Evolutionary conservation across 2,113 vertebrate genomes (phyloP), one percentile per base, ranked within the genome.

Genomic region (Varanus salvator): DNA sequence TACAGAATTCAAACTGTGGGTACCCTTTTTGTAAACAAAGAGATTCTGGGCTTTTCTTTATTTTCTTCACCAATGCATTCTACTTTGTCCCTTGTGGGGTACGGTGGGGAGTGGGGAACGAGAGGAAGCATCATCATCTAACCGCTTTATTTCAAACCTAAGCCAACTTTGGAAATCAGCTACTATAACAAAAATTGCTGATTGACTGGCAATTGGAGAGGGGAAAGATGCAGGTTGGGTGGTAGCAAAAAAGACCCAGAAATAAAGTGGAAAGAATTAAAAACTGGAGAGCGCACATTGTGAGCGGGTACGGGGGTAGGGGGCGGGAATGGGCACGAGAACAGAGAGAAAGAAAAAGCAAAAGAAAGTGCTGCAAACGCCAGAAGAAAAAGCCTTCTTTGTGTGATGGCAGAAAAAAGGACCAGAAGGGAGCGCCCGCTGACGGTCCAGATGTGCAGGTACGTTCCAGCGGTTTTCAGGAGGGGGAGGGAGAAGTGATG

Each of bases 321-420:
- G 38, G 38, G 7, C 1, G 17, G 31, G 68, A 29, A 27, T 29
- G 54, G 23, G 64, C 23, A 38, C 9, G 66, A 11, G 11, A 8
- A 25, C 27, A 15, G 8, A 86, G 11, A 34, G 31, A 34, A 74
- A 54, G 44, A 11, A 48, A 50, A 29, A 23, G 7, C 1, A 11
- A 15, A 2, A 23, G 8, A 8, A 27, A 27, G 31, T 17, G 87
- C 64, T 90, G 76, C 78, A 76, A 74, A 71, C 57, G 75, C 9
- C 80, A 25, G 17, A 27, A 2, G 34, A 88, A 81, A 95, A 95
- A 94, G 90, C 87, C 27, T 54, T 69, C 94, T 95, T 93, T 95
- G 95, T 95, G 88, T 87, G 14, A 14, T 8, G 74, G 81, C 52
- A 17, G 87, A 74, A 74, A 34, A 86, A 80, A 34, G 64, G 90